phyloP scores from a whole-genome alignment of 2,113 vertebrate genomes.

The Aptenodytes patagonicus region DNA sequence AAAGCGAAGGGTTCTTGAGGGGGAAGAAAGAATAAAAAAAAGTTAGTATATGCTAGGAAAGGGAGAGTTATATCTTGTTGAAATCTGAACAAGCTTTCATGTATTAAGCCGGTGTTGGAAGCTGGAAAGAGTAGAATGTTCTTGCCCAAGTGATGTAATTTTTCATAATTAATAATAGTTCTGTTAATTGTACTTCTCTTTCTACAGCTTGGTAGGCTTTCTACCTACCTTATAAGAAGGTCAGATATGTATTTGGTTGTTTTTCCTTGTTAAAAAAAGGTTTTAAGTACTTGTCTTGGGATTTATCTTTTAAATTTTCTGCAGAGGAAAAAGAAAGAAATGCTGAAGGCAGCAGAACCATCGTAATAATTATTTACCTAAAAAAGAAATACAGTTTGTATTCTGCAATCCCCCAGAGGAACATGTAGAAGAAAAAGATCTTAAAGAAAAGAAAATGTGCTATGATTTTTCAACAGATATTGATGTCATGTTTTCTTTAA shows the following conservation, averaged over 20 bases:
- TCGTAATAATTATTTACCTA: neutral
- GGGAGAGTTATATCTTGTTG: neutral
- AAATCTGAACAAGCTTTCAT: neutral
- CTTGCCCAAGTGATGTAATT: neutral
- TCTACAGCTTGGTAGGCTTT: neutral
- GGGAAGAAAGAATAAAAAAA: neutral
- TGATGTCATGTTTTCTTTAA: conserved; percentile 25
- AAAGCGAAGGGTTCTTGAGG: neutral
- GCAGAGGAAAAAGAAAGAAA: neutral
- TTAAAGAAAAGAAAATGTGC: neutral
- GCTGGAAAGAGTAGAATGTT: neutral
- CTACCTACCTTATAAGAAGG: neutral
- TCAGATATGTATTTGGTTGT: neutral
- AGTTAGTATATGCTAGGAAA: neutral
- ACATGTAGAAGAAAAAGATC: neutral
- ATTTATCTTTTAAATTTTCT: neutral
- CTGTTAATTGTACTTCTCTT: neutral
- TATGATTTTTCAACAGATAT: neutral
- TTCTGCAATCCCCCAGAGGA: neutral
- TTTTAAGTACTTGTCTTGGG: neutral
- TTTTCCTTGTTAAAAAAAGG: neutral
- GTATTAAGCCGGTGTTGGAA: neutral
- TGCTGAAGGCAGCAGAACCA: conserved; percentile 20
- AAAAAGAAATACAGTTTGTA: neutral
- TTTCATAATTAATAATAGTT: neutral